phyloP scores from a whole-genome alignment of 2,797 vertebrate species.

The Neomorphus geoffroyi region DNA sequence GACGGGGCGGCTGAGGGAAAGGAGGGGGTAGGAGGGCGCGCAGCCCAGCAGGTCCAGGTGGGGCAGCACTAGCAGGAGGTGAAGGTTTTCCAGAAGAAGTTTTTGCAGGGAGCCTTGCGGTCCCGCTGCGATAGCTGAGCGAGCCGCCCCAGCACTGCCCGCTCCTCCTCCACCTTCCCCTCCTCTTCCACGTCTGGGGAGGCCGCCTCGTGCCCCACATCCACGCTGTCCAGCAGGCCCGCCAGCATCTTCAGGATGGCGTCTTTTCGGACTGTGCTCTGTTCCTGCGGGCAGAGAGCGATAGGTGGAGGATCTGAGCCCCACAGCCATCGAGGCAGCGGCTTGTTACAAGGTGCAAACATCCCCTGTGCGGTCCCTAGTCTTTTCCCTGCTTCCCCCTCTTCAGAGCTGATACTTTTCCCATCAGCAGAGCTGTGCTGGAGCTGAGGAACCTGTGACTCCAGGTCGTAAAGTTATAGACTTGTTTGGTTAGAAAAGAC shows the following conservation, averaged over 20 bases:
- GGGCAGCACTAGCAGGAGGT: conserved; percentile 84
- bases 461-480: too few relatives aligned
- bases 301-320: accelerated
- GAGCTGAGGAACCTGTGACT: background rate
- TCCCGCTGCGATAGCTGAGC: conserved; percentile 84
- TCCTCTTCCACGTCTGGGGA: conserved; percentile 79
- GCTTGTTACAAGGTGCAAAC: background rate
- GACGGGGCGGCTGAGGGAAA: accelerated
- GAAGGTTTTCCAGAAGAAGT: conserved; percentile 97
- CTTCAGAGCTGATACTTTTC: accelerated
- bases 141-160: background rate
- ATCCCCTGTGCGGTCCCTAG: accelerated
- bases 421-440: accelerated
- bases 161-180: conserved; percentile 81
- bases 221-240: conserved; percentile 80
- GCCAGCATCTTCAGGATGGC: conserved; percentile 87
- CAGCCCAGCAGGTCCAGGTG: accelerated
- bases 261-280: conserved; percentile 83
- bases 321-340: accelerated
- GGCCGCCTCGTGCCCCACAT: conserved; percentile 65
- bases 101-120: conserved; percentile 91
- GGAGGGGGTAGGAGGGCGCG: accelerated
- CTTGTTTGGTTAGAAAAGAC: too few relatives aligned
- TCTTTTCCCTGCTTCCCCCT: background rate
- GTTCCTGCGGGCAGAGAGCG: conserved; percentile 74